Base-by-base conservation (phyloP, 1,140 invertebrate species). In the Neelides sp. region DNA sequence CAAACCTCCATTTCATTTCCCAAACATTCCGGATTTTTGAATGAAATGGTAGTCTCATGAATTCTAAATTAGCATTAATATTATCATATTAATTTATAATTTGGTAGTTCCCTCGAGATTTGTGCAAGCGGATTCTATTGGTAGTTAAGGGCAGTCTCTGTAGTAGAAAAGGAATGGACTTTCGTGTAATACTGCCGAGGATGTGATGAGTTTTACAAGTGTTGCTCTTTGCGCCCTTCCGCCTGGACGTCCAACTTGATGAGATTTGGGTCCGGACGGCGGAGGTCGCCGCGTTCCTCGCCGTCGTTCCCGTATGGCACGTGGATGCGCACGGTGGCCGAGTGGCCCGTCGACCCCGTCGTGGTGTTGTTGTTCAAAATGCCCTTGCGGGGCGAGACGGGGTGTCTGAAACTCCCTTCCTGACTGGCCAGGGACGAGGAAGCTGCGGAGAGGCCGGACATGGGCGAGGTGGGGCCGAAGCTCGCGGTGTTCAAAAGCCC, bases 171-270 rank as follows among this genome's bases (percentile, higher is more conserved):
- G n/a, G n/a, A n/a, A n/a, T n/a, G n/a, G n/a, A n/a, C n/a, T n/a
- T n/a, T n/a, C n/a, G n/a, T n/a, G n/a, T n/a, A n/a, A n/a, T n/a
- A n/a, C n/a, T n/a, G n/a, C n/a, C n/a, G n/a, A n/a, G n/a, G n/a
- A n/a, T n/a, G n/a, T n/a, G n/a, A n/a, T n/a, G n/a, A n/a, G n/a
- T n/a, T n/a, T n/a, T n/a, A n/a, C n/a, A n/a, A n/a, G n/a, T n/a
- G n/a, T n/a, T n/a, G n/a, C n/a, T n/a, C n/a, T n/a, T n/a, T n/a
- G n/a, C n/a, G n/a, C n/a, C n/a, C n/a, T n/a, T n/a, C n/a, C n/a
- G n/a, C n/a, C n/a, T n/a, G 23, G 1, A 59, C 50, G 24, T 59
- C 57, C 32, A 59, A 52, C 34, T 55, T 59, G 17, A 59, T 59
- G 8, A 53, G 45, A 26, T 59, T 59, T 12, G 57, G 57, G 23